phyloP scores from a whole-genome alignment of 2,888 invertebrate genomes.

The Ecliptopera silaceata region DNA sequence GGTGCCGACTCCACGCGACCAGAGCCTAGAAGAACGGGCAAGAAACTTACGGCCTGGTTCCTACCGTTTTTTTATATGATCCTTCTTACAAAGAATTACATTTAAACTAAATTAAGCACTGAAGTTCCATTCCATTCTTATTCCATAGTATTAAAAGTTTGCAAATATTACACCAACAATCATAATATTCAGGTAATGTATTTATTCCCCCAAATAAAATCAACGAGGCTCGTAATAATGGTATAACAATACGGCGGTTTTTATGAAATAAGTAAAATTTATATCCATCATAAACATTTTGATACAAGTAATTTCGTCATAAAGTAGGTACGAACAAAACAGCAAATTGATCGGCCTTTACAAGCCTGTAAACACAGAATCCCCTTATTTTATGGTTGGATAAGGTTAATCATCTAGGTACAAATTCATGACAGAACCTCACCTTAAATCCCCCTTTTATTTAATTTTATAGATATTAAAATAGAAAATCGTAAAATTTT shows the following conservation, averaged over 20 bases:
- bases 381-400: slow-evolving; percentile 53
- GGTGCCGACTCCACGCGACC: no score
- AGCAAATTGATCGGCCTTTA: slow-evolving; percentile 46
- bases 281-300: slow-evolving; percentile 41
- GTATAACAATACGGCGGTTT: slow-evolving; percentile 30
- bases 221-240: slow-evolving; percentile 6
- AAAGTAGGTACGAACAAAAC: slow-evolving; percentile 39
- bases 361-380: slow-evolving; percentile 43
- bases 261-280: slow-evolving; percentile 38
- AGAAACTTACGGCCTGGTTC: no score
- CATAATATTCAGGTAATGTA: background rate
- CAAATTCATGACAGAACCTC: slow-evolving; percentile 45
- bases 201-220: background rate
- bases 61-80: no score
- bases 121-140: no score
- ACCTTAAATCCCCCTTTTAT: slow-evolving; percentile 46
- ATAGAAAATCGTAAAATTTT: slow-evolving; percentile 65
- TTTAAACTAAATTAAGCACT: no score
- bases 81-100: no score
- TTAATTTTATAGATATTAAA: slow-evolving; percentile 63
- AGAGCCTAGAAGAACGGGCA: no score
- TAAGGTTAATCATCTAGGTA: slow-evolving; percentile 52
- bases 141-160: no score
- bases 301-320: slow-evolving; percentile 40
- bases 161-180: no score